phyloP scores from a whole-genome alignment of 2,797 vertebrate species.

The Phylloscopus collybita region DNA sequence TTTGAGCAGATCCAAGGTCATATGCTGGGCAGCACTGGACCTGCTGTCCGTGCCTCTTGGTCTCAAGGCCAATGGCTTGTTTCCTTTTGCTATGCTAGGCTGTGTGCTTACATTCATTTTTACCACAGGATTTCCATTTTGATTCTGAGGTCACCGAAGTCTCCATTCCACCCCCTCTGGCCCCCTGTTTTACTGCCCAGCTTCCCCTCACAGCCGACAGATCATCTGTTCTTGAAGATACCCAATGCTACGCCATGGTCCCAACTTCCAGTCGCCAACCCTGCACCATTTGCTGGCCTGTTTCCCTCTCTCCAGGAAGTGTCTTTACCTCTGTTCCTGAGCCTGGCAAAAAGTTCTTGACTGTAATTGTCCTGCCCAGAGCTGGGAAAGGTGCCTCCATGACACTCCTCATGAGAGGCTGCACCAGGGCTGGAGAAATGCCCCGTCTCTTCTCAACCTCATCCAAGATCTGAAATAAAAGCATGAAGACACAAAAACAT shows the following conservation, averaged over 20 bases:
- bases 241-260: not conserved
- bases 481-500: not conserved
- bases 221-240: not conserved
- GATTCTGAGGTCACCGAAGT: not conserved
- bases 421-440: conserved; percentile 95
- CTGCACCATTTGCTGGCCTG: not conserved
- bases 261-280: not conserved
- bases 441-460: conserved; percentile 96
- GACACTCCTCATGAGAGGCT: conserved; percentile 97
- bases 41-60: not conserved
- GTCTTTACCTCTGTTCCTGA: conserved; percentile 93
- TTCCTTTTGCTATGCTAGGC: not conserved
- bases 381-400: conserved; percentile 99
- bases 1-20: not conserved
- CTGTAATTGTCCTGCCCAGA: conserved; percentile 90
- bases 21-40: not conserved
- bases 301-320: not conserved
- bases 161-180: not conserved
- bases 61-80: not conserved
- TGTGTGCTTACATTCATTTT: not conserved
- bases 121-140: not conserved
- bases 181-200: not conserved
- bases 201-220: not conserved
- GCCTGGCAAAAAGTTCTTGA: conserved; percentile 97
- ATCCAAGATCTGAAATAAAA: conserved; percentile 88